Evolutionary conservation across 2,888 invertebrate genomes (phyloP).

Genomic region (Pyrrhia umbra): DNA sequence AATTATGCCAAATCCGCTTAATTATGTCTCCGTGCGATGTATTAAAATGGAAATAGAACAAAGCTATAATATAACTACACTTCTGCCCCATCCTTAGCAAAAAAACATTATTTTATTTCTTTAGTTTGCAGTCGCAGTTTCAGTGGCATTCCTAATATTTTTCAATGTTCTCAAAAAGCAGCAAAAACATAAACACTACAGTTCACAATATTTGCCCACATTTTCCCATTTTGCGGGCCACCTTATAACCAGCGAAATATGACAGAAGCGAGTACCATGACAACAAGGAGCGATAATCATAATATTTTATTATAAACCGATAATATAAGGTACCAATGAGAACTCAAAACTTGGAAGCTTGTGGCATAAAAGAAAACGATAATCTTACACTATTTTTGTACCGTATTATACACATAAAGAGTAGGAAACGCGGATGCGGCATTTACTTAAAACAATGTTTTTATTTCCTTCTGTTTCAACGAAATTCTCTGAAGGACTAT

Average conservation of each 20-base stretch:
- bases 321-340: constrained; percentile 51
- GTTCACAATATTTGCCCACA: constrained; percentile 46
- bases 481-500: too few species aligned
- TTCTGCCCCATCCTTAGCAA: too few species aligned
- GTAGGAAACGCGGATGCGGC: constrained; percentile 14
- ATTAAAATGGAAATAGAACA: too few species aligned
- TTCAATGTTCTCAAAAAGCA: too few species aligned
- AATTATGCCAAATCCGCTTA: too few species aligned
- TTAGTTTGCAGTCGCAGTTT: too few species aligned
- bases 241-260: constrained; percentile 46
- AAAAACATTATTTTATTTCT: too few species aligned
- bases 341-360: constrained; percentile 52
- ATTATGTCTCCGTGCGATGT: too few species aligned
- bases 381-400: constrained; percentile 41
- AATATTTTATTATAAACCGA: constrained; percentile 63
- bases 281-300: constrained; percentile 52
- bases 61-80: too few species aligned
- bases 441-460: not conserved
- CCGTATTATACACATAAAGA: constrained; percentile 15
- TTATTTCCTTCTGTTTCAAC: not conserved
- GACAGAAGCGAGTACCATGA: constrained; percentile 28
- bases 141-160: too few species aligned
- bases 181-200: constrained; percentile 46
- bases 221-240: constrained; percentile 27
- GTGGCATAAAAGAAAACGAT: constrained; percentile 55